These are phyloP conservation scores for Eospalax fontanierii DNA, from an alignment of 2,797 vertebrate genomes.

Conservation along the genomic window DNA sequence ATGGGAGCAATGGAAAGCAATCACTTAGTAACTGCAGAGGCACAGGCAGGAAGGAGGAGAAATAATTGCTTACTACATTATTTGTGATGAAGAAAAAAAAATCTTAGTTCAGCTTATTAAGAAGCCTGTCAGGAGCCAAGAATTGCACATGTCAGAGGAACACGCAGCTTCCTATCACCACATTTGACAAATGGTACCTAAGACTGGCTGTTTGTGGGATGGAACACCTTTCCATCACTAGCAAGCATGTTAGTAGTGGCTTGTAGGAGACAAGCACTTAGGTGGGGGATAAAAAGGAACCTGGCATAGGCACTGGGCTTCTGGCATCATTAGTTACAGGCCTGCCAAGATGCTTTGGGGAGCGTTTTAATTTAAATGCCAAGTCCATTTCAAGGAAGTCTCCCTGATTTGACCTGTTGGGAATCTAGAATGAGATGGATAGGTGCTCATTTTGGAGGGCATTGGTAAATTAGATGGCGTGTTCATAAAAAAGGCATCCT, in stretches of 20 bases:
- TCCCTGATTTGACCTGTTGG: constrained; percentile 81
- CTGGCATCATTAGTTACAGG: constrained; percentile 83
- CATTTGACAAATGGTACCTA: constrained; percentile 29
- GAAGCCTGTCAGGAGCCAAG: constrained; percentile 29
- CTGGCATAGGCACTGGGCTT: constrained; percentile 77
- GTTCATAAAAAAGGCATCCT: constrained; percentile 16
- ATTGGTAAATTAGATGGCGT: neutral
- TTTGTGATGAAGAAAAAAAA: constrained; percentile 35
- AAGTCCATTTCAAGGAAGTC: constrained; percentile 82
- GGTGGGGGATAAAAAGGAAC: constrained; percentile 66
- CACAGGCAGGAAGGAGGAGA: constrained; percentile 53
- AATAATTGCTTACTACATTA: constrained; percentile 45
- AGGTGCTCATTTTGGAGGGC: constrained; percentile 60
- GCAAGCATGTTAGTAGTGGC: constrained; percentile 62
- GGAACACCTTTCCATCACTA: constrained; percentile 13
- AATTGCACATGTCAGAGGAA: constrained; percentile 18
- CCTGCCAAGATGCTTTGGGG: constrained; percentile 85
- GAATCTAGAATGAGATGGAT: constrained; percentile 71
- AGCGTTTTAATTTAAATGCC: constrained; percentile 83
- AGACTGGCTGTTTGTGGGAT: neutral
- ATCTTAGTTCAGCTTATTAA: constrained; percentile 45
- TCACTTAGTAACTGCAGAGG: constrained; percentile 62
- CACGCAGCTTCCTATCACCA: constrained; percentile 22
- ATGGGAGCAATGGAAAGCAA: constrained; percentile 63
- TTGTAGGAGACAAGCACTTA: constrained; percentile 69